Base-by-base conservation (phyloP, 2,888 invertebrate species). In the Selenia dentaria region DNA sequence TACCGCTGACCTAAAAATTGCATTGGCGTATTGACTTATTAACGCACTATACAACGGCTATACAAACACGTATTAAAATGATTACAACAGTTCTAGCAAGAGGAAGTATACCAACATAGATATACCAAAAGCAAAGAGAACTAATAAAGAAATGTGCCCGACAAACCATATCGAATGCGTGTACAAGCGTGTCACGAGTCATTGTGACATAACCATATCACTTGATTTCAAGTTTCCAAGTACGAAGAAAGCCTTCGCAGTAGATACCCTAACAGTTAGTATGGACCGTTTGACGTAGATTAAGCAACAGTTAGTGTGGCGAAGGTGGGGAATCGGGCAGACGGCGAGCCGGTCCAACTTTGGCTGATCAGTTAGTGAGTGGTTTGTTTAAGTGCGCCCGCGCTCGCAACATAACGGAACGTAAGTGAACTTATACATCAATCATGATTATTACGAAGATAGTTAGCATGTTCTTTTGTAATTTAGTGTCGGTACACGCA, bases 321-420 rank as follows among this genome's bases (percentile, higher is more conserved):
- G 16, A 40, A 64, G 63, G 67, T 63, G 71, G 70, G 70, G 70
- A 51, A 27, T 36, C 28, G 32, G 12, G 43, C 46, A 40, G 33
- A 16, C 48, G 39, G 49, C 38, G 37, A 46, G 61, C 52, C 57
- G 55, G 45, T 44, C 50, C 54, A 34, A 28, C 34, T 34, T 29
- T 9, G n/a, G 40, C 35, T 52, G 51, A 56, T 53, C 71, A 73
- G 72, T 73, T 66, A 66, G 68, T 65, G 61, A 51, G 61, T 64
- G 51, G 62, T 53, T 45, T 47, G 61, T 55, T 55, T 49, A 62
- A 59, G 70, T 63, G 68, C 66, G 72, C 64, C 46, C 67, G 71
- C 64, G 63, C 63, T 33, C 10, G 40, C 28, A 44, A 32, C 31
- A 18, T 29, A 56, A 61, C 57, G 44, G 60, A 48, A 41, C 63